A percentile compares a stretch with the other conserved stretches of the same genome.
Evolutionary conservation across 2,113 vertebrate genomes (phyloP).

Genomic region (Poecile atricapillus): DNA sequence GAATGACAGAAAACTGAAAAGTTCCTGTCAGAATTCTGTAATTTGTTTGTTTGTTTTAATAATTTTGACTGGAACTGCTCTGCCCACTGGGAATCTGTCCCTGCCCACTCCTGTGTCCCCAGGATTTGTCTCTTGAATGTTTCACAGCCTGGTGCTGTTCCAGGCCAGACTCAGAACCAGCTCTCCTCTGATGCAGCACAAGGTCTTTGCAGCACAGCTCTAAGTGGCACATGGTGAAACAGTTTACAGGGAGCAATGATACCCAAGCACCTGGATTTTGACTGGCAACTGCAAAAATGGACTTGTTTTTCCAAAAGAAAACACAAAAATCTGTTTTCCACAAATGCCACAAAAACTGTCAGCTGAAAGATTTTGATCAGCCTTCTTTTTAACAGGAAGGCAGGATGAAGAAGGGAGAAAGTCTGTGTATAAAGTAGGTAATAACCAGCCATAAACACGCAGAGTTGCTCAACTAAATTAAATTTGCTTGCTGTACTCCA

Average conservation of each 20-base stretch:
- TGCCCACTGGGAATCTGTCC: no score
- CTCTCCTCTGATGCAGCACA: rapidly evolving
- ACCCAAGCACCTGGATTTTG: neutral
- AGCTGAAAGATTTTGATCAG: neutral
- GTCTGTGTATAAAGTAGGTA: neutral
- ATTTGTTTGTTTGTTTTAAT: neutral
- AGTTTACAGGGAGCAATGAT: neutral
- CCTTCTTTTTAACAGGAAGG: neutral
- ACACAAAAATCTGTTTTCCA: neutral
- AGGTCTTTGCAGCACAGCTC: neutral
- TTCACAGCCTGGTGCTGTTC: rapidly evolving
- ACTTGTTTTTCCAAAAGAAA: neutral
- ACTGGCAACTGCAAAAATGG: rapidly evolving
- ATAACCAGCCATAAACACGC: neutral
- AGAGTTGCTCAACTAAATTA: neutral
- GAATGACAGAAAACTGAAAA: neutral
- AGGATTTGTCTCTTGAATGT: neutral
- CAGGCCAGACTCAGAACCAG: neutral
- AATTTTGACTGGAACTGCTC: neutral
- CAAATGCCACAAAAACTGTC: neutral
- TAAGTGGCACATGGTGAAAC: rapidly evolving
- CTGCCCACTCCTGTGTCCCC: neutral
- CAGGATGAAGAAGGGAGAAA: neutral
- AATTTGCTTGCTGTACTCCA: neutral
- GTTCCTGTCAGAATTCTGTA: neutral